A percentile compares a stretch with the other conserved stretches of the same genome.
These are phyloP conservation scores for Drosophila melanosoma DNA, from an alignment of 2,888 invertebrate species.

Conservation along the genomic window DNA sequence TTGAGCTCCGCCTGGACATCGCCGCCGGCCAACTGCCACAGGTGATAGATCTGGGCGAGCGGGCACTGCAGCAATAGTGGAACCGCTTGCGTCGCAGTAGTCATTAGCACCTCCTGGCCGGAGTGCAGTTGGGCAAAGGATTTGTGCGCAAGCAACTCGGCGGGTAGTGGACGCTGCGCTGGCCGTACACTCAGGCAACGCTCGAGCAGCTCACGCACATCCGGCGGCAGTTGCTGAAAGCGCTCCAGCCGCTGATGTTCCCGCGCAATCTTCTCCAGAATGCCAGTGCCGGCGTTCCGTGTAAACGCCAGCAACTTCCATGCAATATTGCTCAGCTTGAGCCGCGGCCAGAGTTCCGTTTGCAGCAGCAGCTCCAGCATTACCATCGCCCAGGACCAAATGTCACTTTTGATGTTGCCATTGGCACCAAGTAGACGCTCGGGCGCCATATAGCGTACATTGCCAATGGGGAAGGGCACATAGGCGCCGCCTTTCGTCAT, in stretches of 20 bases:
- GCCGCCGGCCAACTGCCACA: constrained; percentile 98
- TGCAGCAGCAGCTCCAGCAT: constrained; percentile 92
- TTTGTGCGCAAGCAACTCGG: constrained; percentile 86
- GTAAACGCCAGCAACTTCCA: constrained; percentile 89
- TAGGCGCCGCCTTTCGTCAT: constrained; percentile 95
- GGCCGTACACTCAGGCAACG: constrained; percentile 90
- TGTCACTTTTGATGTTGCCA: constrained; percentile 92
- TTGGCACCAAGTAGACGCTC: constrained; percentile 90
- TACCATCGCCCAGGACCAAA: constrained; percentile 98
- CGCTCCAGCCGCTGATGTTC: constrained; percentile 89
- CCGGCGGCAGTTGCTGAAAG: constrained; percentile 68
- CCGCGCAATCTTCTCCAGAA: constrained; percentile 90
- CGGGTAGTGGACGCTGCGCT: constrained; percentile 87
- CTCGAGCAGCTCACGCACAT: constrained; percentile 87
- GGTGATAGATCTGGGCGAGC: constrained; percentile 94
- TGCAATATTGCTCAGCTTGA: constrained; percentile 89
- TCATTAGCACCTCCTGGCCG: background rate
- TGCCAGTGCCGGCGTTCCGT: constrained; percentile 66
- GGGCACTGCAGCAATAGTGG: constrained; percentile 85
- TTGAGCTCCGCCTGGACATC: constrained; percentile 96
- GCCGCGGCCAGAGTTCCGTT: constrained; percentile 88
- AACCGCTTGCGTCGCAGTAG: constrained; percentile 24
- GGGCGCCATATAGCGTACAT: constrained; percentile 92
- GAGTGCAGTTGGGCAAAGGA: constrained; percentile 84
- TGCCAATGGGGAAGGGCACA: constrained; percentile 95